phyloP scores from a whole-genome alignment of 2,797 vertebrate species.

The Halcyon leucocephala region DNA sequence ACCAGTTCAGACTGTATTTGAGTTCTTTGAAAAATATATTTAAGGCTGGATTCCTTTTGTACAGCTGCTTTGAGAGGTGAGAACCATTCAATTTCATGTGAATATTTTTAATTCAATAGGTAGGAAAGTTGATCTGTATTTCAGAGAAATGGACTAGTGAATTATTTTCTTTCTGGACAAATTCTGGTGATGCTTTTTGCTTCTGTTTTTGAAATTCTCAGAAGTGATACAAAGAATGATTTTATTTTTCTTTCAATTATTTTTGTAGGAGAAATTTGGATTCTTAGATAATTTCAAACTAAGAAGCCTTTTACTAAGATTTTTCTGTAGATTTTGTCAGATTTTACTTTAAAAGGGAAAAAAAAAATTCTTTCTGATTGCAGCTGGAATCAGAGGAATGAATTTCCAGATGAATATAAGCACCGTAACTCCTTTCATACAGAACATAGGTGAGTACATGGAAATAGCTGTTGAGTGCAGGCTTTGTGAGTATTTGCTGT shows the following conservation, averaged over 20 bases:
- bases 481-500: background rate
- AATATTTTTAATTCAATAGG: background rate
- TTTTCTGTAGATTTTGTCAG: background rate
- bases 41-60: background rate
- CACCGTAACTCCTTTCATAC: slow-evolving; percentile 39
- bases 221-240: background rate
- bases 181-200: background rate
- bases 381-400: slow-evolving; percentile 37
- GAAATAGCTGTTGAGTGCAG: background rate
- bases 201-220: background rate
- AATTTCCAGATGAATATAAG: slow-evolving; percentile 70
- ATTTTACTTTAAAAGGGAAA: background rate
- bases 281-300: background rate
- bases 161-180: background rate
- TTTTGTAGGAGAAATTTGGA: background rate
- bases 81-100: background rate
- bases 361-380: background rate
- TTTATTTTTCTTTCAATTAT: too few relatives aligned
- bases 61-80: background rate
- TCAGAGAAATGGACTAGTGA: background rate
- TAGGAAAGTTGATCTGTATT: background rate
- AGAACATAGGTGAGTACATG: slow-evolving; percentile 68
- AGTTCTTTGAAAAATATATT: background rate
- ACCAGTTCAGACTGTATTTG: background rate
- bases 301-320: background rate